Percentiles rank a stretch among this genome's conserved stretches.
These are phyloP conservation scores for Ceratitis capitata DNA, from an alignment of 1,140 invertebrate genomes.

Conservation along the genomic window DNA sequence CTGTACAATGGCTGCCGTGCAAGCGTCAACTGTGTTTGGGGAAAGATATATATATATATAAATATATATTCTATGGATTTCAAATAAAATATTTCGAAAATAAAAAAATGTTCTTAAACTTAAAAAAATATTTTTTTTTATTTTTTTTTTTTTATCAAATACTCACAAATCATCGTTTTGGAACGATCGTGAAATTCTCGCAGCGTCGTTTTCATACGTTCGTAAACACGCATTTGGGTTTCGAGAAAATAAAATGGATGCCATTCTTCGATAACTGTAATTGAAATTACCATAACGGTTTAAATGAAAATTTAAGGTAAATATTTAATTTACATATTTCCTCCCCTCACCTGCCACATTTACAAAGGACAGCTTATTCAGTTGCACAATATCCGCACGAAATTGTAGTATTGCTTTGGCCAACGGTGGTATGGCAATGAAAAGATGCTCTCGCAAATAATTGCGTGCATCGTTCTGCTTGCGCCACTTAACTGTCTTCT, in stretches of 20 bases:
- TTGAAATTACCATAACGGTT: not conserved
- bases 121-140: not conserved
- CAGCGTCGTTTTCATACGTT: constrained; percentile 49
- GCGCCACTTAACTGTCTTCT: constrained; percentile 75
- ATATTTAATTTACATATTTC: not conserved
- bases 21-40: constrained; percentile 70
- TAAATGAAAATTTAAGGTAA: not conserved
- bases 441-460: constrained; percentile 74
- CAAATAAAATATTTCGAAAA: not conserved
- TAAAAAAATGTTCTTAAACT: not conserved
- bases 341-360: constrained; percentile 61
- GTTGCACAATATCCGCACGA: constrained; percentile 75
- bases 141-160: not conserved
- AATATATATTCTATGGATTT: not conserved
- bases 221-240: constrained; percentile 69
- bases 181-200: constrained; percentile 53
- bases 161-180: constrained; percentile 52
- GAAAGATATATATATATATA: constrained; percentile 14
- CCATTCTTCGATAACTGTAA: constrained; percentile 68
- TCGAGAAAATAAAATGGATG: constrained; percentile 75
- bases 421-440: constrained; percentile 77
- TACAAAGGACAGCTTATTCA: constrained; percentile 71
- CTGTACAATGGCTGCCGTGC: constrained; percentile 76
- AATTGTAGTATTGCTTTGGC: constrained; percentile 76
- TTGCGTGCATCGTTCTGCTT: constrained; percentile 73